phyloP scores from a whole-genome alignment of 2,113 vertebrate species.

The Xiphorhynchus elegans region DNA sequence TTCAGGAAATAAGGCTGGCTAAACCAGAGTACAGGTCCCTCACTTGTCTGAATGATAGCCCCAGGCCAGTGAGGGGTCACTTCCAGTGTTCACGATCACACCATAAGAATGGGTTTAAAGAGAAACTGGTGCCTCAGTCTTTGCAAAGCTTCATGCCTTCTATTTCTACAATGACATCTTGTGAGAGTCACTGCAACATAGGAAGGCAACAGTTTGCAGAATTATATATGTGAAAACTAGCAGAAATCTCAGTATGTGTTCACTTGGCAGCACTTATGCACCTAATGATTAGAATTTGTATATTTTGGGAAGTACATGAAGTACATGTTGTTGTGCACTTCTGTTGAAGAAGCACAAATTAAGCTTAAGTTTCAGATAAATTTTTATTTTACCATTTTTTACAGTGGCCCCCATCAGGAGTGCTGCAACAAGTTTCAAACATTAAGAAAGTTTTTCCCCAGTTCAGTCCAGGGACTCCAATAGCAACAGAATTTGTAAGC shows the following conservation, averaged over 20 bases:
- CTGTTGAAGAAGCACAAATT: neutral
- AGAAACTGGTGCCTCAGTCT: neutral
- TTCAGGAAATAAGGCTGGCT: neutral
- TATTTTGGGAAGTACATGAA: neutral
- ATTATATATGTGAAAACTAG: neutral
- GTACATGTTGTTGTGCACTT: neutral
- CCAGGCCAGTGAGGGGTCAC: neutral
- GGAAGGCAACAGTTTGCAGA: neutral
- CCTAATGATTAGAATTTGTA: neutral
- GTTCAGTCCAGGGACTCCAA: neutral
- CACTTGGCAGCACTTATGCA: neutral
- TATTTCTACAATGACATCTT: neutral
- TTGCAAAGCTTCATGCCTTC: neutral
- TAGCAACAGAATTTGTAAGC: neutral
- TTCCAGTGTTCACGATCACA: neutral
- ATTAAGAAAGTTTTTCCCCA: neutral
- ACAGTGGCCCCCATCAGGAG: rapidly evolving
- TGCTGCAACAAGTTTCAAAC: neutral
- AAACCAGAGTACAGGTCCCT: neutral
- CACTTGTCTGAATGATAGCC: neutral
- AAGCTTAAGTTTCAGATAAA: neutral
- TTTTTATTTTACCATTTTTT: neutral
- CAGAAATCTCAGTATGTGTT: neutral
- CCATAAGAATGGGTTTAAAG: neutral
- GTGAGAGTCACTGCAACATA: neutral